Evolutionary conservation across 2,888 invertebrate species (phyloP).

Genomic region (Apamea monoglypha): DNA sequence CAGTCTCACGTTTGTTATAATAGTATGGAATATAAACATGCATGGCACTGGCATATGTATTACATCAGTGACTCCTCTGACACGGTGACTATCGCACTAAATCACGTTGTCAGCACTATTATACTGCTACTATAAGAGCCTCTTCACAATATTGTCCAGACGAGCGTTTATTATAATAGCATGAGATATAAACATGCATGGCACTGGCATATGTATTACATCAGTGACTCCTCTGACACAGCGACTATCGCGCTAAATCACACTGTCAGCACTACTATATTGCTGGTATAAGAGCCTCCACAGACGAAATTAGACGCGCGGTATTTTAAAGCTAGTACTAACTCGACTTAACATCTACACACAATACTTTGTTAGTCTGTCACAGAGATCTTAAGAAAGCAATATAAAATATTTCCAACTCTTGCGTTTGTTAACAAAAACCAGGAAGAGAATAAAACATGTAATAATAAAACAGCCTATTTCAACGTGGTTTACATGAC

Average conservation of each 20-base stretch:
- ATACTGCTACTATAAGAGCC: conserved; percentile 50
- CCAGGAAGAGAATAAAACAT: conserved; percentile 37
- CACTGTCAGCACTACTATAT: conserved; percentile 53
- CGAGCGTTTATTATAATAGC: conserved; percentile 16
- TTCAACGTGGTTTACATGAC: not conserved
- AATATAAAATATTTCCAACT: not conserved
- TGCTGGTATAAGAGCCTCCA: conserved; percentile 26
- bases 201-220: conserved; percentile 43
- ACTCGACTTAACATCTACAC: not conserved
- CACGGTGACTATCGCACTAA: conserved; percentile 53
- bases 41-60: conserved; percentile 38
- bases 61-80: conserved; percentile 46
- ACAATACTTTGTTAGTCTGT: not conserved
- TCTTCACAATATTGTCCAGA: conserved; percentile 14
- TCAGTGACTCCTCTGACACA: conserved; percentile 41
- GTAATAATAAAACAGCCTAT: conserved; percentile 15
- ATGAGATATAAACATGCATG: conserved; percentile 14
- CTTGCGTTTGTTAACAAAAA: conserved; percentile 10
- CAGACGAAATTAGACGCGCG: not conserved
- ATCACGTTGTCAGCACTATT: conserved; percentile 60
- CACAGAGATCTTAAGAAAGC: not conserved
- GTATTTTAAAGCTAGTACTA: not conserved
- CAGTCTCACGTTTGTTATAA: conserved; percentile 6
- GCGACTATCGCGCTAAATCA: conserved; percentile 57
- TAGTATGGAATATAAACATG: conserved; percentile 12